These are phyloP conservation scores for Latrodectus hesperus DNA, from an alignment of 2,888 invertebrate genomes.

Conservation along the genomic window DNA sequence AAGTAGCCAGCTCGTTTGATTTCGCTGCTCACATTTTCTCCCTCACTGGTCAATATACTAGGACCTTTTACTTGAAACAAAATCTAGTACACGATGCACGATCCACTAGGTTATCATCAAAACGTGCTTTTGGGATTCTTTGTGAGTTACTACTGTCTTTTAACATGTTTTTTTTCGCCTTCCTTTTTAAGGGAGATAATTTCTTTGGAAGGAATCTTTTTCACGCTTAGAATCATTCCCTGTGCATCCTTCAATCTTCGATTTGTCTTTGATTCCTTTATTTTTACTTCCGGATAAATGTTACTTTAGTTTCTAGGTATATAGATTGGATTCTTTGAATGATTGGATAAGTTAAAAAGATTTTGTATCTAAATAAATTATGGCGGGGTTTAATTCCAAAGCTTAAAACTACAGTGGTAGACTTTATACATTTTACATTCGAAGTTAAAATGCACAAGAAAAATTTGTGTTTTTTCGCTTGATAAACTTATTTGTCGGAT, in stretches of 20 bases:
- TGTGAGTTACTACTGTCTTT: constrained; percentile 32
- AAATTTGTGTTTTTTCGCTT: too few relatives aligned
- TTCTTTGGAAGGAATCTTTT: constrained; percentile 39
- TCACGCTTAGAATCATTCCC: constrained; percentile 19
- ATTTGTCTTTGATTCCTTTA: constrained; percentile 13
- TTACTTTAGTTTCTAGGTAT: background rate
- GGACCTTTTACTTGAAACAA: constrained; percentile 61
- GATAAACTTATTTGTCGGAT: too few relatives aligned
- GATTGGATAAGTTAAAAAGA: background rate
- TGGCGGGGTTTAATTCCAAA: too few relatives aligned
- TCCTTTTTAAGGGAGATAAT: constrained; percentile 24
- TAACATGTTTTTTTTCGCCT: constrained; percentile 40
- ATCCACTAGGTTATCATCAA: constrained; percentile 58
- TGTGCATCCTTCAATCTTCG: constrained; percentile 32
- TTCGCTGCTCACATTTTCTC: constrained; percentile 56
- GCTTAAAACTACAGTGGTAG: too few relatives aligned
- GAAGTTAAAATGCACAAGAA: too few relatives aligned
- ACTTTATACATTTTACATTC: too few relatives aligned
- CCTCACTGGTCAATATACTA: constrained; percentile 52
- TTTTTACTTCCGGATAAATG: constrained; percentile 22
- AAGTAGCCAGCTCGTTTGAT: constrained; percentile 59
- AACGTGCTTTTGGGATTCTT: constrained; percentile 61
- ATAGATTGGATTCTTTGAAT: background rate
- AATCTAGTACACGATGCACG: constrained; percentile 62
- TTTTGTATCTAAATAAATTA: too few relatives aligned